Conservation (phyloP, 2,797 vertebrate species). For the Phrynocephalus vlangalii region DNA sequence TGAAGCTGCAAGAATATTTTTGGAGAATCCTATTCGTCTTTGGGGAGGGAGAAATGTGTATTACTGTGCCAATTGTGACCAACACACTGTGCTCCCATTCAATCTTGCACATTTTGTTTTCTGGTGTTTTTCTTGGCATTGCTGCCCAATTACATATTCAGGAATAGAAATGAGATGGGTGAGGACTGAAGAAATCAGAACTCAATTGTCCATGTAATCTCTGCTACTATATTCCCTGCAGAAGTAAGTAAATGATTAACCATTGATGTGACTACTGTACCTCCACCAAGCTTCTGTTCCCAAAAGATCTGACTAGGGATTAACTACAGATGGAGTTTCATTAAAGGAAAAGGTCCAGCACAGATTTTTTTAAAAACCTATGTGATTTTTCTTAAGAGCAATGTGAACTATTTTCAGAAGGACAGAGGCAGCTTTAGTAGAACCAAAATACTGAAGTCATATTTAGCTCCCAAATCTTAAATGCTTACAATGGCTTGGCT, state of each 20-base stretch:
- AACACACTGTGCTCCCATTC: neutral
- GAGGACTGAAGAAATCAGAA: neutral
- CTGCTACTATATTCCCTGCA: neutral
- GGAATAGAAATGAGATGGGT: constrained; percentile 10
- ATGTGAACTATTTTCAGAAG: neutral
- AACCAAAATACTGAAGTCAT: neutral
- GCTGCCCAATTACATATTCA: constrained; percentile 1
- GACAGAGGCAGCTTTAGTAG: neutral
- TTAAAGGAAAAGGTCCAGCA: neutral
- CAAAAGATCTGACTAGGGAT: neutral
- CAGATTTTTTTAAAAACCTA: neutral
- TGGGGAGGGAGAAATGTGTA: neutral
- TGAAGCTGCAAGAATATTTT: constrained; percentile 7
- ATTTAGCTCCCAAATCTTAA: neutral
- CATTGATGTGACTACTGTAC: neutral
- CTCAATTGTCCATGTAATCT: constrained; percentile 11
- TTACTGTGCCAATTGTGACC: constrained; percentile 5
- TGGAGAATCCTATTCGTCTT: neutral
- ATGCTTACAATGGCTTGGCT: neutral
- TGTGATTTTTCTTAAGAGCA: too few relatives aligned
- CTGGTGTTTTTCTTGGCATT: constrained; percentile 14
- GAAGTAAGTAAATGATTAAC: neutral
- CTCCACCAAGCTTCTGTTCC: constrained; percentile 5
- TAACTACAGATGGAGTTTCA: neutral
- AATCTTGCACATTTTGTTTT: constrained; percentile 3